A percentile compares a stretch with the other conserved stretches of the same genome.
Conservation (phyloP, 2,113 vertebrate genomes). For the Misgurnus mizolepis region DNA sequence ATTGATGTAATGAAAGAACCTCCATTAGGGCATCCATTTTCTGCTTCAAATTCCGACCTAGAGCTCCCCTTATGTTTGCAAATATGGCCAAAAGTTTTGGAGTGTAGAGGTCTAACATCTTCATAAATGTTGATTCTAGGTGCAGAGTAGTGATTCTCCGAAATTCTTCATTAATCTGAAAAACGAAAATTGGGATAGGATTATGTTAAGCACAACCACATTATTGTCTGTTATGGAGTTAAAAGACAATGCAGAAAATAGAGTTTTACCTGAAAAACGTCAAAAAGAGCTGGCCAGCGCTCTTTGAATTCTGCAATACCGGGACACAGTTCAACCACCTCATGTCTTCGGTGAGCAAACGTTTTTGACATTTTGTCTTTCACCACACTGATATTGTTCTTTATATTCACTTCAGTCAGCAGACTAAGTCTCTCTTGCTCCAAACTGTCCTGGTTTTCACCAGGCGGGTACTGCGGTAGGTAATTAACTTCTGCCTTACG, state of each 20-base stretch:
- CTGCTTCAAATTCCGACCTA: not conserved
- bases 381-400: conserved; percentile 44
- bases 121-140: not conserved
- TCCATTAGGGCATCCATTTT: not conserved
- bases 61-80: not conserved
- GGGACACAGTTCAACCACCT: conserved; percentile 33
- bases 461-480: conserved; percentile 44
- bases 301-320: conserved; percentile 49
- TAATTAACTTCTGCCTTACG: conserved; percentile 52
- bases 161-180: conserved; percentile 14
- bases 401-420: conserved; percentile 52
- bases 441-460: conserved; percentile 44
- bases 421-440: conserved; percentile 48
- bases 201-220: not conserved
- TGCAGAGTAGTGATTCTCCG: conserved; percentile 9
- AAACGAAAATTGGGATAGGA: not conserved
- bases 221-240: not conserved
- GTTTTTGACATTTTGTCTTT: conserved; percentile 53
- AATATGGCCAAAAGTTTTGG: not conserved
- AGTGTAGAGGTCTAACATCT: conserved; percentile 9
- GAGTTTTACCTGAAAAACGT: conserved; percentile 38
- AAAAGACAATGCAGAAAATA: not conserved
- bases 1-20: too few species aligned
- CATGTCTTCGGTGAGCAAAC: conserved; percentile 47
- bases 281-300: conserved; percentile 55